Evolutionary conservation across 1,140 invertebrate genomes (phyloP).

Genomic region (Heterodera schachtii): DNA sequence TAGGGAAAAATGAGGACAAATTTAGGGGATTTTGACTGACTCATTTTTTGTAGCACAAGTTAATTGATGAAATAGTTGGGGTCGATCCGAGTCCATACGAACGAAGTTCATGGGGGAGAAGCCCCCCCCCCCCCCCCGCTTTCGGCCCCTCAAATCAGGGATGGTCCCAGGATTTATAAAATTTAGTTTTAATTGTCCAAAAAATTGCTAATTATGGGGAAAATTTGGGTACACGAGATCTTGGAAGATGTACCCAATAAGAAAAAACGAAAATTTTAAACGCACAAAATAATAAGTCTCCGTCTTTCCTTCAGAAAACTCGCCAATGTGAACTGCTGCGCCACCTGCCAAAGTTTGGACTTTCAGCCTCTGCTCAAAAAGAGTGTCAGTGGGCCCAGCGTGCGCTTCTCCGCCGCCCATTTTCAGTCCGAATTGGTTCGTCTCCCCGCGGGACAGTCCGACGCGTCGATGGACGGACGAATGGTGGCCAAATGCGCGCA

Average conservation of each 20-base stretch:
- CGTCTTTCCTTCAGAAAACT: slow-evolving; percentile 54
- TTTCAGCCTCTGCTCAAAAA: slow-evolving; percentile 54
- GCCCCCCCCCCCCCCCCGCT: too few species aligned
- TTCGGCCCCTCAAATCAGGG: too few species aligned
- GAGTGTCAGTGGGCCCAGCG: slow-evolving; percentile 34
- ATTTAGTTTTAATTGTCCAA: slow-evolving; percentile 15
- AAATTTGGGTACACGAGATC: too few species aligned
- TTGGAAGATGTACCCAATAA: too few species aligned
- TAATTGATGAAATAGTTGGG: too few species aligned
- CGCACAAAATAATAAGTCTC: background rate
- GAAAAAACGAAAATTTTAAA: too few species aligned
- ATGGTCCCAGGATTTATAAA: too few species aligned
- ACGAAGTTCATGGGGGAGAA: too few species aligned
- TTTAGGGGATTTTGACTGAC: too few species aligned
- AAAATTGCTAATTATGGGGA: background rate
- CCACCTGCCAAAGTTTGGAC: slow-evolving; percentile 53
- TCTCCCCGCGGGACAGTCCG: background rate
- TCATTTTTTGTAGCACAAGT: too few species aligned
- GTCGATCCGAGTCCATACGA: too few species aligned
- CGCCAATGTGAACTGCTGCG: slow-evolving; percentile 54
- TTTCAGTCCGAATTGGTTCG: slow-evolving; percentile 3
- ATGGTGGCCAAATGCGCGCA: slow-evolving; percentile 48
- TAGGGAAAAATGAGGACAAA: too few species aligned
- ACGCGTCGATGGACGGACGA: slow-evolving; percentile 64
- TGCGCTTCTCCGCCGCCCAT: slow-evolving; percentile 43